phyloP scores from a whole-genome alignment of 2,888 invertebrate genomes.

The Petrolisthes cinctipes region DNA sequence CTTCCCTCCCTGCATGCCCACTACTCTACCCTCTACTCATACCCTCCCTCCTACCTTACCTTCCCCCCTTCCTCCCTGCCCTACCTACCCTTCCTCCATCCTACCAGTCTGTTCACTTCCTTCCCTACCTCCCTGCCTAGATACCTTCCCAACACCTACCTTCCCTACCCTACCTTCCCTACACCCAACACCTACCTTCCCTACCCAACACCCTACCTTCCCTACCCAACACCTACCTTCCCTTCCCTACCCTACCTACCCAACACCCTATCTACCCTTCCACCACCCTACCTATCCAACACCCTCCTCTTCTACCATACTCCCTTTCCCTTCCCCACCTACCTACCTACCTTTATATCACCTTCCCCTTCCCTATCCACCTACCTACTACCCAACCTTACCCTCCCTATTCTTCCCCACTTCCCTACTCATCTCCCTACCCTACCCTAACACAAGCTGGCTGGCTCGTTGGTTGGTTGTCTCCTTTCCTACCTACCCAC shows the following conservation, averaged over 20 bases:
- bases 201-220: background rate
- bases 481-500: background rate
- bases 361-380: background rate
- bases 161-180: conserved; percentile 9
- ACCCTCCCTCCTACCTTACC: background rate
- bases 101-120: background rate
- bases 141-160: background rate
- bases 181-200: background rate
- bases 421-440: background rate
- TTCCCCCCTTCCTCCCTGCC: background rate
- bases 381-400: background rate
- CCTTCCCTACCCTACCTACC: background rate
- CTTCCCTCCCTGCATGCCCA: background rate
- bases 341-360: background rate
- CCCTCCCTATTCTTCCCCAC: background rate
- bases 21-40: background rate
- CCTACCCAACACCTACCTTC: background rate
- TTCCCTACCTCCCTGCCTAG: background rate
- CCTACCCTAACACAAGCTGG: conserved; percentile 8
- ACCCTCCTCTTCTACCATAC: background rate
- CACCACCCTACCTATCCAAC: background rate
- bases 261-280: background rate
- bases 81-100: background rate
- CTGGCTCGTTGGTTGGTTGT: background rate
- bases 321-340: background rate